Evolutionary conservation across 2,113 vertebrate species (phyloP).

Genomic region (Anhinga rufa): DNA sequence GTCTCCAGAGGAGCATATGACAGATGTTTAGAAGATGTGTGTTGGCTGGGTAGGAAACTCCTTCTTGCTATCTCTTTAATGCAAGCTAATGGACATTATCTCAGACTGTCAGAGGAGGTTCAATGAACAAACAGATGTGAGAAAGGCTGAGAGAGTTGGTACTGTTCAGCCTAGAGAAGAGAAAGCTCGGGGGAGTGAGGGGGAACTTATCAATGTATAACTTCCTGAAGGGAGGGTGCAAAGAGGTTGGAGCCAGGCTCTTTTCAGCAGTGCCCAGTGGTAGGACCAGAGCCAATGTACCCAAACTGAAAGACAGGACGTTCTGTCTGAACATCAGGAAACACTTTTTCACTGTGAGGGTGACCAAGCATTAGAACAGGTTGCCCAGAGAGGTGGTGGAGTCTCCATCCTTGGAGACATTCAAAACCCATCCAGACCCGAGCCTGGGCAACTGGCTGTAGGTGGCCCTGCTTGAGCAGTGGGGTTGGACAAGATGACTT

Average conservation of each 20-base stretch:
- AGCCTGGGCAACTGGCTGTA: not conserved
- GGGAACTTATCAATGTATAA: not conserved
- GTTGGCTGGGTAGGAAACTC: not conserved
- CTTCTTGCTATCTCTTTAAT: not conserved
- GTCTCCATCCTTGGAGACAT: not conserved
- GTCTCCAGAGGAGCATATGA: not conserved
- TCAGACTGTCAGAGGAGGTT: not conserved
- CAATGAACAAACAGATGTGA: not conserved
- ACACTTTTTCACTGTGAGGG: not conserved
- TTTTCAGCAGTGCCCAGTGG: not conserved
- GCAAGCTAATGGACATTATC: not conserved
- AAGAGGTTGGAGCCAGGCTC: not conserved
- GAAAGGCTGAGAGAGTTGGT: not conserved
- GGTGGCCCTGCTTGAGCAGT: not conserved
- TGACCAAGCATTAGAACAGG: not conserved
- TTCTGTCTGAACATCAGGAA: not conserved
- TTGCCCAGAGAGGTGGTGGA: not conserved
- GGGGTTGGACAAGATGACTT: not conserved
- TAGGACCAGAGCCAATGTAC: not conserved
- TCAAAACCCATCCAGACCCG: not conserved
- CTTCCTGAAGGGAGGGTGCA: not conserved
- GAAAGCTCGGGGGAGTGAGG: not conserved
- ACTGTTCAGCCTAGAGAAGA: not conserved
- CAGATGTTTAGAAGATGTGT: not conserved
- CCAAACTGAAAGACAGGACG: not conserved